phyloP scores from a whole-genome alignment of 2,797 vertebrate species.

The Adelosebastes latens region DNA sequence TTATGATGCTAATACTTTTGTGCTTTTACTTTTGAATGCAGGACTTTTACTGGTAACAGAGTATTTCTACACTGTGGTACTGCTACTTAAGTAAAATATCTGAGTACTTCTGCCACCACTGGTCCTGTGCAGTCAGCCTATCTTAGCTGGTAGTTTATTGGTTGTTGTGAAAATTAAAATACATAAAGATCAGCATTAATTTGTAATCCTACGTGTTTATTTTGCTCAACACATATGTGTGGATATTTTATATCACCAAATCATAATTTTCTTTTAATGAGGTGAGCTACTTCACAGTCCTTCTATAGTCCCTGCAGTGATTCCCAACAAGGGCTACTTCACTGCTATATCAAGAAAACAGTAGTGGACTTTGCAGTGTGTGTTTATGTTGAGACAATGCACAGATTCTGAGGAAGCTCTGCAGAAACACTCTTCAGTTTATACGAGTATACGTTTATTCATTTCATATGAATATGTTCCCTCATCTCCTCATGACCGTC shows the following conservation, averaged over 20 bases:
- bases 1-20: background rate
- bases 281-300: background rate
- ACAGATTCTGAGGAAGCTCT: background rate
- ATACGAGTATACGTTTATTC: conserved; percentile 15
- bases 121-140: background rate
- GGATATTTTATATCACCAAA: background rate
- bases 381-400: conserved; percentile 8
- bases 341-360: background rate
- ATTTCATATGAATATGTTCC: background rate
- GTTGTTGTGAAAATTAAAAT: background rate
- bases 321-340: background rate
- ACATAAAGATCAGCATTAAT: background rate
- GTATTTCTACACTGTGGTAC: too few relatives aligned
- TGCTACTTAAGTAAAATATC: too few relatives aligned
- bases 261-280: background rate
- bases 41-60: background rate
- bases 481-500: background rate
- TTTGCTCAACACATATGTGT: background rate
- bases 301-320: background rate
- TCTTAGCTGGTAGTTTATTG: background rate
- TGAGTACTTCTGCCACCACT: background rate
- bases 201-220: background rate
- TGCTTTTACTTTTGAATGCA: background rate
- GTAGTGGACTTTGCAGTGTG: conserved; percentile 15
- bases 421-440: background rate